Base-by-base conservation (phyloP, 2,888 invertebrate genomes). In the Cheilosia grossa region DNA sequence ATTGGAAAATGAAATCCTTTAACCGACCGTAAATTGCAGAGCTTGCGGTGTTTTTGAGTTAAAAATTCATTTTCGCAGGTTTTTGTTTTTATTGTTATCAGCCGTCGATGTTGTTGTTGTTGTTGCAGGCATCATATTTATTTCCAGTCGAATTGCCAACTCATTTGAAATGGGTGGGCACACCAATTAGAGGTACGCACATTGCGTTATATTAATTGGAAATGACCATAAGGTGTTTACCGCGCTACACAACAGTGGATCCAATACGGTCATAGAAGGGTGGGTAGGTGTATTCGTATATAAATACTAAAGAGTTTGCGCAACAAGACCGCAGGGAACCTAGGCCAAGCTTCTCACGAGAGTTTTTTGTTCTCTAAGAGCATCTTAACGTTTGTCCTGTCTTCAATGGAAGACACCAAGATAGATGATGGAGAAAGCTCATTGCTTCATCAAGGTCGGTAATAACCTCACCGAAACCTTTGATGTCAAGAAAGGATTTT, bases 1-100 rank as follows among this genome's bases (percentile, higher is more conserved):
- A 72, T 72, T 82, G 70, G 58, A 70, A 82, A 58, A 74, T 64
- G 15, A 66, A 64, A 75, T 75, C 44, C 59, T 54, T 74, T 74
- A 47, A 47, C 44, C 27, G 27, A 54, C 37, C 51, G 44, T 64
- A 54, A 70, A 77, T 30, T 66, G 27, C 27, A 40, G 37, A 13
- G 53, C 70, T 64, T 37, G 63, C 37, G 70, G 75, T 56, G 51
- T 21, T 82, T 64, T 82, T 33, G 40, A 42, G 21, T 67, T 47
- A 66, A 33, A 64, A 63, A 13, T 17, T 47, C 47, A 9, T 17
- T 17, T 17, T 6, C 47, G 30, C 9, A 19, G 7, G 3, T 19
- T 47, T 19, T 17, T 47, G 17, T n/a, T 42, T 42, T 42, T 42
- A 9, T 21, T 10, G 7, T 56, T 47, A 5, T 30, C 13, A 6